These are phyloP conservation scores for Paragorgia papillata DNA, from an alignment of 92 coral and sea anemone genomes.

Conservation along the genomic window DNA sequence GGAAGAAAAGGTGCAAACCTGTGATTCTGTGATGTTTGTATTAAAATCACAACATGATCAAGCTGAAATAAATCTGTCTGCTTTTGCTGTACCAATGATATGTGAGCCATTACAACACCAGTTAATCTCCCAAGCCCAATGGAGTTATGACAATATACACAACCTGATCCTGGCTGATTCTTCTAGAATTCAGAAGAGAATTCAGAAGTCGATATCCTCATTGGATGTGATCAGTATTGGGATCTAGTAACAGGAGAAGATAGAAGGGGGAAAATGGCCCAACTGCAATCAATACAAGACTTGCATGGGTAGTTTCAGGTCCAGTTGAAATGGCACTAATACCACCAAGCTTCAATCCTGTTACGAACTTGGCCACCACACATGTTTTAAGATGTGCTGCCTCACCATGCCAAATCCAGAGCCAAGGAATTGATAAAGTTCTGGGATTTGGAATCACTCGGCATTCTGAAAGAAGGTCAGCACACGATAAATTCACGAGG, in stretches of 20 bases:
- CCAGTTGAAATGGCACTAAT: slow-evolving; percentile 2
- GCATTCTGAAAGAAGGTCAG: slow-evolving; percentile 30
- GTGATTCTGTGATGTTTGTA: slow-evolving; percentile 41
- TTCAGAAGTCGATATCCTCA: slow-evolving; percentile 41
- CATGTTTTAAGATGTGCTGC: not conserved
- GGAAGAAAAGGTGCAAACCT: slow-evolving; percentile 35
- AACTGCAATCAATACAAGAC: slow-evolving; percentile 49
- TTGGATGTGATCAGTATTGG: slow-evolving; percentile 59
- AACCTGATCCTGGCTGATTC: not conserved
- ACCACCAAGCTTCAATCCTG: not conserved
- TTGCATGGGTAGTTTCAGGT: slow-evolving; percentile 56
- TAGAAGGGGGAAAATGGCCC: slow-evolving; percentile 39
- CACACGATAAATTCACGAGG: not conserved
- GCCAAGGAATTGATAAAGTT: slow-evolving; percentile 5
- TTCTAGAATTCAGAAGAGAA: slow-evolving; percentile 2
- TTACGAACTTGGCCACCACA: not conserved
- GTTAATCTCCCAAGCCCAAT: not conserved
- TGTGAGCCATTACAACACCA: slow-evolving; percentile 48
- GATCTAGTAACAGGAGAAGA: slow-evolving; percentile 41
- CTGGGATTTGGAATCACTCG: slow-evolving; percentile 40
- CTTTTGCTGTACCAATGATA: slow-evolving; percentile 43
- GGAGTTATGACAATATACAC: not conserved
- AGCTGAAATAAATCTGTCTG: slow-evolving; percentile 5
- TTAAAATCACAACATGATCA: slow-evolving; percentile 15
- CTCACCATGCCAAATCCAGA: not conserved